Conservation (phyloP, 2,797 vertebrate species). For the Falco rusticolus region DNA sequence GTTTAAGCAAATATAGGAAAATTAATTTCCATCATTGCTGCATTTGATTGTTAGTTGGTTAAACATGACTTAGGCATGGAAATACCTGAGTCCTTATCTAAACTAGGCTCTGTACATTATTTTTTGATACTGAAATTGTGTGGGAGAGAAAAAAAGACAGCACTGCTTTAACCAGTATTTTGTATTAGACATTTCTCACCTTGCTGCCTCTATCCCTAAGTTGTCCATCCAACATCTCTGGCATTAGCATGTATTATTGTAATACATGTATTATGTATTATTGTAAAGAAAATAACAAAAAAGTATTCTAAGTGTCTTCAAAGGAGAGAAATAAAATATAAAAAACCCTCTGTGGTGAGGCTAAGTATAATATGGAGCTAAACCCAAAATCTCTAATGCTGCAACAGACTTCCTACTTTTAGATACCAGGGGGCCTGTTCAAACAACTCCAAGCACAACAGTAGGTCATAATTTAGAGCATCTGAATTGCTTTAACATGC, state of each 20-base stretch:
- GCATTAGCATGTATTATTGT: background rate
- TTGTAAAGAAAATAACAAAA: background rate
- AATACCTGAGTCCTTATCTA: background rate
- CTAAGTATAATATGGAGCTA: background rate
- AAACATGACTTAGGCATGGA: background rate
- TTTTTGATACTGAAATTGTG: background rate
- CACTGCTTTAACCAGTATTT: background rate
- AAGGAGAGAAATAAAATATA: background rate
- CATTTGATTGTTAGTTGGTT: background rate
- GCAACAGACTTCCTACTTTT: conserved; percentile 20
- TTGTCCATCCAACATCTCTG: background rate
- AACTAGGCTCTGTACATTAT: background rate
- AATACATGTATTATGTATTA: background rate
- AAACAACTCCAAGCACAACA: conserved; percentile 8
- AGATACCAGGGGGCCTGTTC: background rate
- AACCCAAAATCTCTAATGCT: background rate
- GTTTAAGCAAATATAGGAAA: background rate
- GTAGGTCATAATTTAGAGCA: background rate
- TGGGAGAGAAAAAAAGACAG: background rate
- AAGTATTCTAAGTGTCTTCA: background rate
- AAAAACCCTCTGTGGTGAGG: background rate
- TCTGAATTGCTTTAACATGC: conserved; percentile 14
- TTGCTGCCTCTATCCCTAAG: background rate
- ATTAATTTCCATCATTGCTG: background rate
- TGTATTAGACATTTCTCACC: background rate